Evolutionary conservation across 2,888 invertebrate genomes (phyloP), one percentile per base, ranked within the genome.

Genomic region (Galeruca laticollis): DNA sequence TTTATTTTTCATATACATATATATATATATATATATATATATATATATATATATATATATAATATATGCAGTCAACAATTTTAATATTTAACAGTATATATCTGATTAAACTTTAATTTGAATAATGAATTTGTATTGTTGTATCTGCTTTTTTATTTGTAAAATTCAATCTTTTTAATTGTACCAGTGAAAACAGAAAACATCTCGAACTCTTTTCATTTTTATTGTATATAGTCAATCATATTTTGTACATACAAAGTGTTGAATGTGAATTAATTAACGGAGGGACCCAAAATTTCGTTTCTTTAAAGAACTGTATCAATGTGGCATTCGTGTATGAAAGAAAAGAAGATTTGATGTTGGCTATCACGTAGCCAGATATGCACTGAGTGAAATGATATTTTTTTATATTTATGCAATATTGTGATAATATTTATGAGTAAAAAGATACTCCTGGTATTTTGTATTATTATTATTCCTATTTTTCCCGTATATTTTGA

Each of bases 351-450:
- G 71, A 68, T 64, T 68, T 66, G 15, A 64, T 59, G 59, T 70
- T 63, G 62, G 62, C 61, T 65, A 31, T 60, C 31, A 60, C 49
- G 20, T 40, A 21, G 65, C 65, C 60, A 60, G 18, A 51, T 52
- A 59, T 26, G 70, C 66, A 70, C 70, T 67, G 71, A 71, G 68
- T 71, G 68, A 68, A 68, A 68, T 71, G 71, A 71, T 71, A 71
- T 71, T 68, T 71, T 70, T 71, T 68, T 68, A 70, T 70, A 71
- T 71, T 64, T 68, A 71, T 71, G 71, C 68, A 71, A 71, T 71
- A 71, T 70, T 71, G 71, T 71, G 71, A 71, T 71, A 71, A 68
- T 71, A 71, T 71, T 68, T 71, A 71, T 71, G 68, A 68, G 68
- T 68, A 71, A 71, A 70, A 20, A 52, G 63, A 64, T 64, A 64